phyloP scores from a whole-genome alignment of 2,113 vertebrate genomes.

The Marcusenius ussheri region DNA sequence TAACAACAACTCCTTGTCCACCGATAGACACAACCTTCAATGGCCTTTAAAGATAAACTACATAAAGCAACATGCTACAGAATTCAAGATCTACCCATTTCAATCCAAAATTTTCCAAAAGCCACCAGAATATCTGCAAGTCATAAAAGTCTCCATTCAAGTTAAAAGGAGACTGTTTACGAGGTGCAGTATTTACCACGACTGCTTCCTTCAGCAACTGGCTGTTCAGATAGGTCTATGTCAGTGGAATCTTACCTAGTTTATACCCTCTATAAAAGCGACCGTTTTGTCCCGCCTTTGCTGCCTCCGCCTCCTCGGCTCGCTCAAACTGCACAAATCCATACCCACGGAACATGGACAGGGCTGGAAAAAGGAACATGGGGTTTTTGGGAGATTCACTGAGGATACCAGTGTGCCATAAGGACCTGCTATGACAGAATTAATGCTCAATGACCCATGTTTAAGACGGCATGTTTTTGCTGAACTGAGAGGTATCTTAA shows the following conservation, averaged over 20 bases:
- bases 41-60: background rate
- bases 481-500: background rate
- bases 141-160: background rate
- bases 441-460: background rate
- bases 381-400: constrained; percentile 38
- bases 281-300: constrained; percentile 75
- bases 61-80: background rate
- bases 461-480: background rate
- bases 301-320: constrained; percentile 77
- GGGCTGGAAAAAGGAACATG: constrained; percentile 71
- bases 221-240: constrained; percentile 34
- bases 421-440: background rate
- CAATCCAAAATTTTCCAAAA: background rate
- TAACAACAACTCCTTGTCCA: background rate
- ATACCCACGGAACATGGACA: constrained; percentile 77
- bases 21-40: background rate
- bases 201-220: background rate
- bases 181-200: constrained; percentile 1
- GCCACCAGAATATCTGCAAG: background rate
- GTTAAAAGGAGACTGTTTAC: background rate
- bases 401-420: constrained; percentile 23
- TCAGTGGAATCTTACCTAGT: constrained; percentile 71
- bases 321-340: constrained; percentile 85
- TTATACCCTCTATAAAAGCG: constrained; percentile 81
- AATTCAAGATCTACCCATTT: background rate